Base-by-base conservation (phyloP, 2,113 vertebrate genomes). In the Mus musculus region DNA sequence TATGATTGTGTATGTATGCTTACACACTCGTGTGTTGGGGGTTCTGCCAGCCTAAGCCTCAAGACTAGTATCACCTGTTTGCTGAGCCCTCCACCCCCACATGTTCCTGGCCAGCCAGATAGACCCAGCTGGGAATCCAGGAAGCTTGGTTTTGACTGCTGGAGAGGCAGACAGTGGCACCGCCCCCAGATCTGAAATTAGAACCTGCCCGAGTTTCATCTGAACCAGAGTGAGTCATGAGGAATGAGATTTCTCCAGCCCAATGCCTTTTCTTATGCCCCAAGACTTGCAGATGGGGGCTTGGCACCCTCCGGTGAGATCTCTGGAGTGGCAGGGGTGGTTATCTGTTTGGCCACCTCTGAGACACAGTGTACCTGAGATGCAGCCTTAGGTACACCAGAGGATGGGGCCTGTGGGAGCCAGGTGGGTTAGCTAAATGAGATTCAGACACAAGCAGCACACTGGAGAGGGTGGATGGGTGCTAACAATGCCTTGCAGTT, bases 281-380 rank as follows among this genome's bases (percentile, higher is more conserved):
- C 36, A 28, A 69, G 0, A 6, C 1, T 0, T 39, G 80, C n/a
- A 1, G 0, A 59, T 1, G 72, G 88, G 85, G 0, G 0, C 0
- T 8, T 2, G 1, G 30, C 19, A 3, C 19, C 0, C 12, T 2
- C 3, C 0, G n/a, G 6, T 0, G 4, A 5, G 24, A 26, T 2
- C 0, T 28, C 52, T 52, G 4, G 67, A 10, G 30, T 11, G 1
- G 9, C 0, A 30, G 36, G 42, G 26, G 17, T 1, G 33, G 76
- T 5, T 39, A 33, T 5, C n/a, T 3, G 72, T 4, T 1, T 2
- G 59, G 67, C 7, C 7, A 54, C 30, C 59, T 3, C 1, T 26
- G 10, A 78, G 46, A 36, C 56, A 33, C 36, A 30, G 84, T 9
- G 28, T 30, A 10, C 14, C 8, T 0, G 20, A 2, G 11, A 3